A percentile compares a stretch with the other conserved stretches of the same genome.
Conservation (phyloP, 1,140 invertebrate species). For the Oryctes rhinoceros region DNA sequence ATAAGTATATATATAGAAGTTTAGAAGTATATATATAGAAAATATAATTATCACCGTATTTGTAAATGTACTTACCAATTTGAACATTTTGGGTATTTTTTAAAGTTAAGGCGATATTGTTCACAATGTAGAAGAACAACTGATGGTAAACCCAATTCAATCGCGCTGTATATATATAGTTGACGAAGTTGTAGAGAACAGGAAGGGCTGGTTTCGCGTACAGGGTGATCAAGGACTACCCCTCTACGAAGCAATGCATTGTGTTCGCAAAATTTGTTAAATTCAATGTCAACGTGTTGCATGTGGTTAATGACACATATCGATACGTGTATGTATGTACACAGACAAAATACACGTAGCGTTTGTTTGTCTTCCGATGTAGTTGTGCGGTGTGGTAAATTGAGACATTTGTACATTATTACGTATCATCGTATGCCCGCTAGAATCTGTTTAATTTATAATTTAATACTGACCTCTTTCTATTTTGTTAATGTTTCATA, state of each 20-base stretch:
- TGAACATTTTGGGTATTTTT: slow-evolving; percentile 31
- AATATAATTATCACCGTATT: too few species aligned
- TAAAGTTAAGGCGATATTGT: not conserved
- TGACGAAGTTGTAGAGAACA: not conserved
- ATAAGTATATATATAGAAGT: too few species aligned
- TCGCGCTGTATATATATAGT: not conserved
- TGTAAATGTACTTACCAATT: slow-evolving; percentile 30
- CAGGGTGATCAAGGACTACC: slow-evolving; percentile 27
- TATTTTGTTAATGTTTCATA: too few species aligned
- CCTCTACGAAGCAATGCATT: slow-evolving; percentile 13
- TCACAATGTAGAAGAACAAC: not conserved
- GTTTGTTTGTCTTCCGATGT: slow-evolving; percentile 26
- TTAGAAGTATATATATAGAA: too few species aligned
- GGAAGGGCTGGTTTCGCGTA: not conserved
- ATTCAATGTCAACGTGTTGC: slow-evolving; percentile 17
- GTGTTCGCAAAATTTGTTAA: slow-evolving; percentile 16
- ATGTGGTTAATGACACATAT: slow-evolving; percentile 25
- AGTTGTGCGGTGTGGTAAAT: not conserved
- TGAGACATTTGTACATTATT: slow-evolving; percentile 11
- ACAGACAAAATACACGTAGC: not conserved
- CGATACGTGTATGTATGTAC: not conserved
- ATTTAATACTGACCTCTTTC: too few species aligned
- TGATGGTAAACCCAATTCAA: not conserved
- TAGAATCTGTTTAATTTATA: too few species aligned
- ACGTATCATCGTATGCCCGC: not conserved